Conservation (phyloP, 2,888 invertebrate species). For the Phengaris arion region DNA sequence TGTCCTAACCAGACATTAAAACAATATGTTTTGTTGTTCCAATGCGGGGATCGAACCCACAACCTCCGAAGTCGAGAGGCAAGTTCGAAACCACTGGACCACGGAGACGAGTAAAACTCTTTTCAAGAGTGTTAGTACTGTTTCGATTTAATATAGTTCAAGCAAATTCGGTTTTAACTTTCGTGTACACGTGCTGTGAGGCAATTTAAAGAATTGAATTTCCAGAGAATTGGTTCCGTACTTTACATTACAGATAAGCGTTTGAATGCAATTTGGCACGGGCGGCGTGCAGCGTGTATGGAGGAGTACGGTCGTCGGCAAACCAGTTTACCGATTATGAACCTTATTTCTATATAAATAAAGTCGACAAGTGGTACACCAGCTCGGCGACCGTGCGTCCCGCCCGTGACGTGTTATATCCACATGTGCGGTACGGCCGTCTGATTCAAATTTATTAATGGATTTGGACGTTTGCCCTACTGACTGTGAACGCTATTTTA, state of each 20-base stretch:
- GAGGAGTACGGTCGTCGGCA: not conserved
- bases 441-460: slow-evolving; percentile 80
- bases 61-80: too few relatives aligned
- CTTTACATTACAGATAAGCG: slow-evolving; percentile 24
- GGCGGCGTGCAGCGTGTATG: not conserved
- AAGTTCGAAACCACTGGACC: too few relatives aligned
- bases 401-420: slow-evolving; percentile 52
- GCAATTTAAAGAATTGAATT: slow-evolving; percentile 14
- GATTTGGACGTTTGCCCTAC: slow-evolving; percentile 78
- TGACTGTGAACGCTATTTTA: slow-evolving; percentile 72
- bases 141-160: not conserved
- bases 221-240: slow-evolving; percentile 15
- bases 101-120: too few relatives aligned
- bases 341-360: not conserved
- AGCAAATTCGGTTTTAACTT: not conserved
- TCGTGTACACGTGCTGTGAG: not conserved
- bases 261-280: slow-evolving; percentile 24
- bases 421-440: slow-evolving; percentile 75
- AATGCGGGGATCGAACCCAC: too few relatives aligned
- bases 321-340: not conserved
- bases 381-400: slow-evolving; percentile 34
- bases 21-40: too few relatives aligned
- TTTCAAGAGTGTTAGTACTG: not conserved
- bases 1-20: too few relatives aligned
- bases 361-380: not conserved